Evolutionary conservation across 2,113 vertebrate genomes (phyloP).

Genomic region (Ciconia stormi): DNA sequence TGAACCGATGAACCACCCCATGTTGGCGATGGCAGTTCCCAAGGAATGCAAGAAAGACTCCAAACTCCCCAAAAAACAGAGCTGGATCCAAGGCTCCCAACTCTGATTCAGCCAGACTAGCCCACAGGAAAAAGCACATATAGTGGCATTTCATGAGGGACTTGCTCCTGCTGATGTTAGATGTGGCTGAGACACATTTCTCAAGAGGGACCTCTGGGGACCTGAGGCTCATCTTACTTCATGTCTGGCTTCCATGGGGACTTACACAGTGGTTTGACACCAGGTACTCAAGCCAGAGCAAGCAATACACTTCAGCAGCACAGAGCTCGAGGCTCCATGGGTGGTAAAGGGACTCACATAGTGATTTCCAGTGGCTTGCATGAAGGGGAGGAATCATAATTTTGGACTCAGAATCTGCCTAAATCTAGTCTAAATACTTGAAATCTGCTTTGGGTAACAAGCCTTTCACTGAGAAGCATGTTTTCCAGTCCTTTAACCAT

Average conservation of each 20-base stretch:
- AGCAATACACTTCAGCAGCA: background rate
- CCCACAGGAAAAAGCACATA: background rate
- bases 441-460: background rate
- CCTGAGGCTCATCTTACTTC: background rate
- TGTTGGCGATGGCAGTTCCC: background rate
- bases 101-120: background rate
- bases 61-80: background rate
- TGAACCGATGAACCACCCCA: accelerated
- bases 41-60: background rate
- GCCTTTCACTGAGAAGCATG: background rate
- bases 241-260: background rate
- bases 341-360: background rate
- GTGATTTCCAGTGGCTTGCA: background rate
- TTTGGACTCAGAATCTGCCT: background rate
- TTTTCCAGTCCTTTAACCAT: background rate
- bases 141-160: background rate
- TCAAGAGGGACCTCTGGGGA: background rate
- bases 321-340: background rate
- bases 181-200: background rate
- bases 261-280: background rate
- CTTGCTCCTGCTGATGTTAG: background rate
- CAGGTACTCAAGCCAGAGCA: background rate
- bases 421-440: background rate
- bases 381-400: background rate
- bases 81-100: accelerated